phyloP scores from a whole-genome alignment of 2,888 invertebrate species.

The Tachina fera region DNA sequence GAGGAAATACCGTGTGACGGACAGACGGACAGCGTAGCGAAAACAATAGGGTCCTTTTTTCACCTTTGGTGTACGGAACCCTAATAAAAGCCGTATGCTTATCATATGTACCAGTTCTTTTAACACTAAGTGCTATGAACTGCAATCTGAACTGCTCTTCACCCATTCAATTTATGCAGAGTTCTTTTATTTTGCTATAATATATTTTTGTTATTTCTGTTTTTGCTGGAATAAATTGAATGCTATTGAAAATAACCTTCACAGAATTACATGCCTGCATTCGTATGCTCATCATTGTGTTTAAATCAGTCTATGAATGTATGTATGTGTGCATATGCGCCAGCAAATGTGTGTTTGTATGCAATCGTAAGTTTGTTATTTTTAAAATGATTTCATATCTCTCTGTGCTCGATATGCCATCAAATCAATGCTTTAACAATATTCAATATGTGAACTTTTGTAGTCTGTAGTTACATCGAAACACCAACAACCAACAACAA shows the following conservation, averaged over 20 bases:
- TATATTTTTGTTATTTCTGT: not conserved
- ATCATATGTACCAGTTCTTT: not conserved
- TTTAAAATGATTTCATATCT: constrained; percentile 62
- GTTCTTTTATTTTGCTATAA: not conserved
- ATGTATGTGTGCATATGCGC: not conserved
- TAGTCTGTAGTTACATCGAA: constrained; percentile 48
- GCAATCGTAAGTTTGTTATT: constrained; percentile 49
- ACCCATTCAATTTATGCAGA: constrained; percentile 43
- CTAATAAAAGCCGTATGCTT: not conserved
- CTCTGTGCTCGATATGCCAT: constrained; percentile 63
- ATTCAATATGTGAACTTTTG: constrained; percentile 62
- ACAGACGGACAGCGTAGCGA: too few relatives aligned
- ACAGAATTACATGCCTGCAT: constrained; percentile 30
- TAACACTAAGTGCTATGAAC: not conserved
- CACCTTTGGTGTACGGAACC: too few relatives aligned
- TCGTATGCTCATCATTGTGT: constrained; percentile 1
- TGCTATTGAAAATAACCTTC: constrained; percentile 52
- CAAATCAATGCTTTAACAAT: constrained; percentile 60
- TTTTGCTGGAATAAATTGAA: constrained; percentile 42
- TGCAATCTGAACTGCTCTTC: not conserved
- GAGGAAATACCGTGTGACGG: too few relatives aligned
- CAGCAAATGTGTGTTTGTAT: not conserved
- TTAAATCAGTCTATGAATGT: constrained; percentile 15
- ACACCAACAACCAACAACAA: constrained; percentile 24
- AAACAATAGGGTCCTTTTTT: too few relatives aligned